Percentiles rank a stretch among this genome's conserved stretches.
These are phyloP conservation scores for Rhaphigaster nebulosa DNA, from an alignment of 2,888 invertebrate species.

Conservation along the genomic window DNA sequence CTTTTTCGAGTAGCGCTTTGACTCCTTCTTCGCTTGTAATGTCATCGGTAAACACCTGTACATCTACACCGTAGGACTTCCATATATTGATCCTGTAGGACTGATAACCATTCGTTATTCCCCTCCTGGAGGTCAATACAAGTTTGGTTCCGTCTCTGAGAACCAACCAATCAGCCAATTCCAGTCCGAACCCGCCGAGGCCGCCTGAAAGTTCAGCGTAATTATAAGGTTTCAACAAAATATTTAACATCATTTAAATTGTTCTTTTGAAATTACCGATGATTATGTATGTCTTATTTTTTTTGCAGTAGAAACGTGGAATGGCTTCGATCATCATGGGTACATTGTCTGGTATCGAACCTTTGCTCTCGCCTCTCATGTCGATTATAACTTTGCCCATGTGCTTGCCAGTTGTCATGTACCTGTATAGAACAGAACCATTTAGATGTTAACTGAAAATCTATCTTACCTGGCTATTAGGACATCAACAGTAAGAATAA, in stretches of 20 bases:
- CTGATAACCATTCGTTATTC: slow-evolving; percentile 74
- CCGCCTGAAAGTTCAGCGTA: slow-evolving; percentile 68
- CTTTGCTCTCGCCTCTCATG: slow-evolving; percentile 69
- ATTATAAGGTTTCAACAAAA: background rate
- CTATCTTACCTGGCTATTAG: too few species aligned
- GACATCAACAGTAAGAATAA: background rate
- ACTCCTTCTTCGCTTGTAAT: slow-evolving; percentile 81
- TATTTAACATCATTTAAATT: background rate
- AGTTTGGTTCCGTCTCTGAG: slow-evolving; percentile 73
- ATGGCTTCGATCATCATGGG: slow-evolving; percentile 70
- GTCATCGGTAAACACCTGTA: slow-evolving; percentile 80
- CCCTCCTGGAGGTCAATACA: slow-evolving; percentile 74
- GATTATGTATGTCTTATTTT: slow-evolving; percentile 71
- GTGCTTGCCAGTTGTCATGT: slow-evolving; percentile 80
- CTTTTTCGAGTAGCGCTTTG: slow-evolving; percentile 76
- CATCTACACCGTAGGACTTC: slow-evolving; percentile 78
- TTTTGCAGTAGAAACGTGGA: slow-evolving; percentile 71
- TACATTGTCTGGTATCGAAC: slow-evolving; percentile 59
- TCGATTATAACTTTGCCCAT: slow-evolving; percentile 82
- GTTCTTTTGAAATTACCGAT: slow-evolving; percentile 70
- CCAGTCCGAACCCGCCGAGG: slow-evolving; percentile 76
- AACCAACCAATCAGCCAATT: slow-evolving; percentile 74
- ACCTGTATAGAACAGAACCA: slow-evolving; percentile 63
- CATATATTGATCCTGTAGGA: slow-evolving; percentile 73
- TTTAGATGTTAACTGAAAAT: background rate